Base-by-base conservation (phyloP, 2,797 vertebrate species). In the Discoglossus pictus region DNA sequence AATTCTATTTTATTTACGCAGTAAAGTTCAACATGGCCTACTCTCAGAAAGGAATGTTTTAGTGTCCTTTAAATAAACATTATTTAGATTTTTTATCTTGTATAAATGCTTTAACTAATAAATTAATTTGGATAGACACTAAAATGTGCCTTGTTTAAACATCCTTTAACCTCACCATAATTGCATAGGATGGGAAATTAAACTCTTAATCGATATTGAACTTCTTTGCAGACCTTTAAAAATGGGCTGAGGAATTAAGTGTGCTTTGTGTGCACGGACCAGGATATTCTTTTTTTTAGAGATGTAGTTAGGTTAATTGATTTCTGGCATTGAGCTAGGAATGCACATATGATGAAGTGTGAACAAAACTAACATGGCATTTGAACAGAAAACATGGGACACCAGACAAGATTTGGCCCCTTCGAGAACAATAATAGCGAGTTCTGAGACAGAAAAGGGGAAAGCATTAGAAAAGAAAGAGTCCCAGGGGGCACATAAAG, bases 261-360 rank as follows among this genome's bases (percentile, higher is more conserved):
- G 13, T 50, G 15, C 15, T 25, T 23, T 51, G 24, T 38, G 47
- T 39, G 16, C 38, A 31, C 25, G 23, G 60, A 62, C 43, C 10
- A 27, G 23, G 40, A 40, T 39, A 61, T 16, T 17, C 23, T 13
- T 48, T 21, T 11, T 48, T 11, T 21, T 11, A 50, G 36, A 42
- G 15, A 36, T 43, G 21, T 53, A 10, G 2, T 38, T 3, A 27
- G 56, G 65, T 43, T 60, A 46, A 61, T 60, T 31, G 47, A 53
- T 43, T 68, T 40, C 35, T 35, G 65, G 65, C 56, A 46, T 23
- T 4, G 24, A 55, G 25, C 7, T 17, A 34, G 8, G n/a, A 27
- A 3, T 23, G n/a, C 61, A 10, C 20, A 18, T 24, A 43, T 52
- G 50, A 61, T 52, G 65, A 58, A 18, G 64, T 66, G 64, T 40